Evolutionary conservation across 2,797 vertebrate genomes (phyloP).

Genomic region (Crypturellus tataupa): DNA sequence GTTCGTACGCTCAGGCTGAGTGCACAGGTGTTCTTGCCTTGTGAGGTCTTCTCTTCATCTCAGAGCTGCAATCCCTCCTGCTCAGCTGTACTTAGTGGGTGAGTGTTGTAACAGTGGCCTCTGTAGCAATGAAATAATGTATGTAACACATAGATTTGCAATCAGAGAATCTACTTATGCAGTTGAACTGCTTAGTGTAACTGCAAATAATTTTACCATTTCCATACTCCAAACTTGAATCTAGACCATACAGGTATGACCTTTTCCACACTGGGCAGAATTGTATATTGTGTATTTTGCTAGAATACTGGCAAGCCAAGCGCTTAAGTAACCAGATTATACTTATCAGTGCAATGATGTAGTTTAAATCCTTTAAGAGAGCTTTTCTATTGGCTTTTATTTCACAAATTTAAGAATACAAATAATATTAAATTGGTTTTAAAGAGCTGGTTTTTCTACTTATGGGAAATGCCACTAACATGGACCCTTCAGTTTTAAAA

Average conservation of each 20-base stretch:
- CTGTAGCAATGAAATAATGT: neutral
- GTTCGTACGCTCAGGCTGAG: neutral
- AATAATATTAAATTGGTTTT: neutral
- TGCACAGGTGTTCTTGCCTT: neutral
- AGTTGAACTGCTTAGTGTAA: neutral
- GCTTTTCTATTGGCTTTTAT: neutral
- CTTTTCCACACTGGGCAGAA: neutral
- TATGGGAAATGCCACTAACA: neutral
- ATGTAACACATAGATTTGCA: neutral
- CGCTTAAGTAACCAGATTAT: neutral
- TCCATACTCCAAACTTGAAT: neutral
- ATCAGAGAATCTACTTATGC: neutral
- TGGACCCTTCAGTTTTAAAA: neutral
- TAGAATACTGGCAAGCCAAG: neutral
- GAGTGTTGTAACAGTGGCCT: neutral
- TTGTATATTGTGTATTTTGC: neutral
- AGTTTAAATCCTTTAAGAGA: neutral
- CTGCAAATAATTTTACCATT: neutral
- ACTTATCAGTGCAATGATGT: neutral
- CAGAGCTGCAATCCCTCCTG: neutral
- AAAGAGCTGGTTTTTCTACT: neutral
- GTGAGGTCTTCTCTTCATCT: neutral
- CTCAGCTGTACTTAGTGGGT: neutral
- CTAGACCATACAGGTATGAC: rapidly evolving
- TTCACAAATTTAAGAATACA: neutral